Percentiles rank a stretch among this genome's conserved stretches.
Conservation (phyloP, 2,113 vertebrate genomes). For the Chelonoidis abingdonii region DNA sequence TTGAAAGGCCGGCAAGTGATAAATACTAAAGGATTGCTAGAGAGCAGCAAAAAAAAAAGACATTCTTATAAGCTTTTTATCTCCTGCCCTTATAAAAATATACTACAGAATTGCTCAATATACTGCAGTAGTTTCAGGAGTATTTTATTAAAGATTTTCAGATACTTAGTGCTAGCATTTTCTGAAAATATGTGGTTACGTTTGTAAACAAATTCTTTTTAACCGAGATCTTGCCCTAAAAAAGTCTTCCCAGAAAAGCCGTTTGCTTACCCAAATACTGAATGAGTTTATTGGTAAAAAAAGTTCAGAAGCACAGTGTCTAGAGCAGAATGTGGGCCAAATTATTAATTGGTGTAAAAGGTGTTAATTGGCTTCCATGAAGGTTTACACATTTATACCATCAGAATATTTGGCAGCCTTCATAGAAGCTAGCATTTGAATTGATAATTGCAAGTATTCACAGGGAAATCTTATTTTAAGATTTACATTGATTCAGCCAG, state of each 20-base stretch:
- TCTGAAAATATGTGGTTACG: not conserved
- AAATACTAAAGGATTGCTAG: not conserved
- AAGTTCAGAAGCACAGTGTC: not conserved
- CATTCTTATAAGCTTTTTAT: not conserved
- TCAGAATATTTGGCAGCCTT: not conserved
- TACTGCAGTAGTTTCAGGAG: not conserved
- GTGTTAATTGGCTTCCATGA: not conserved
- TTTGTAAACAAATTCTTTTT: not conserved
- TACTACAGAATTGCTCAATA: not conserved
- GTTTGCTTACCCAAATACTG: accelerated
- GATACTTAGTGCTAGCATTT: not conserved
- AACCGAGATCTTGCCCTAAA: not conserved
- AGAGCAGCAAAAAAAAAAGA: not conserved
- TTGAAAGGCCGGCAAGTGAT: not conserved
- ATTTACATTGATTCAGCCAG: not conserved
- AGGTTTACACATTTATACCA: not conserved
- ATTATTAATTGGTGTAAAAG: not conserved
- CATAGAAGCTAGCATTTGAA: not conserved
- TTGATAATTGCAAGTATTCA: not conserved
- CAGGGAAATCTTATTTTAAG: slow-evolving; percentile 21
- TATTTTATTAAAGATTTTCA: not conserved
- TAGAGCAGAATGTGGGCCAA: not conserved
- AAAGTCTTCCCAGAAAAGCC: not conserved
- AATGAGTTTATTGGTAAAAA: not conserved
- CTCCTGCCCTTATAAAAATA: not conserved